Evolutionary conservation across 2,888 invertebrate species (phyloP).

Genomic region (Dynastes hyllus): DNA sequence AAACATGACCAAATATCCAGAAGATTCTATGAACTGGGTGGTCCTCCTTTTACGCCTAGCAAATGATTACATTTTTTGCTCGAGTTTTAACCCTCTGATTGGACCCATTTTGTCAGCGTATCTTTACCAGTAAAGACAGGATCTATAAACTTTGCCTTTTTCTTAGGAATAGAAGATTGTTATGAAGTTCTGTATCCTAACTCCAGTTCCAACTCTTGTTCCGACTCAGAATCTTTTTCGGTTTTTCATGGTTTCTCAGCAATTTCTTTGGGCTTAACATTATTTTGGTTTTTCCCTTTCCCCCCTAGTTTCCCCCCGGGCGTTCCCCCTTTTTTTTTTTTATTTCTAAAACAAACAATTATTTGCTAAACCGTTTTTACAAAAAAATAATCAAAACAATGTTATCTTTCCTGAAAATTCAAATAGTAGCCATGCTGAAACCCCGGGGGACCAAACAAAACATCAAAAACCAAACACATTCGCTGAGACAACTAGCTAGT

Average conservation of each 20-base stretch:
- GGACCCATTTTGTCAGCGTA: slow-evolving; percentile 33
- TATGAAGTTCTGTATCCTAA: neutral
- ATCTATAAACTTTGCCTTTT: slow-evolving; percentile 16
- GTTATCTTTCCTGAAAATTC: slow-evolving; percentile 8
- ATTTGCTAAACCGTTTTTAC: too few relatives aligned
- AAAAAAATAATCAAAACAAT: slow-evolving; percentile 20
- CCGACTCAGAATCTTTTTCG: slow-evolving; percentile 9
- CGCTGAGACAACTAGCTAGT: too few relatives aligned
- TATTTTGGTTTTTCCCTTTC: neutral
- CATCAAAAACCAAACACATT: neutral
- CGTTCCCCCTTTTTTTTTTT: too few relatives aligned
- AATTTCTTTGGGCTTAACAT: neutral
- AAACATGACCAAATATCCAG: slow-evolving; percentile 36
- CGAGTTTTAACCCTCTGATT: slow-evolving; percentile 24
- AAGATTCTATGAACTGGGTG: slow-evolving; percentile 13
- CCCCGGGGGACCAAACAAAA: slow-evolving; percentile 1
- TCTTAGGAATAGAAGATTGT: slow-evolving; percentile 11
- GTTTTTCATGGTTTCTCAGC: neutral
- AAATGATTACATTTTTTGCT: slow-evolving; percentile 12
- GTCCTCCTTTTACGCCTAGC: slow-evolving; percentile 19
- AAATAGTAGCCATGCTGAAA: slow-evolving; percentile 1
- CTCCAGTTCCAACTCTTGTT: slow-evolving; percentile 7
- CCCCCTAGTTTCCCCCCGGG: neutral
- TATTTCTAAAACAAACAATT: too few relatives aligned
- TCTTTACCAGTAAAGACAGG: slow-evolving; percentile 34